Conservation (phyloP, 2,797 vertebrate species). For the Tiaroga cobitis region DNA sequence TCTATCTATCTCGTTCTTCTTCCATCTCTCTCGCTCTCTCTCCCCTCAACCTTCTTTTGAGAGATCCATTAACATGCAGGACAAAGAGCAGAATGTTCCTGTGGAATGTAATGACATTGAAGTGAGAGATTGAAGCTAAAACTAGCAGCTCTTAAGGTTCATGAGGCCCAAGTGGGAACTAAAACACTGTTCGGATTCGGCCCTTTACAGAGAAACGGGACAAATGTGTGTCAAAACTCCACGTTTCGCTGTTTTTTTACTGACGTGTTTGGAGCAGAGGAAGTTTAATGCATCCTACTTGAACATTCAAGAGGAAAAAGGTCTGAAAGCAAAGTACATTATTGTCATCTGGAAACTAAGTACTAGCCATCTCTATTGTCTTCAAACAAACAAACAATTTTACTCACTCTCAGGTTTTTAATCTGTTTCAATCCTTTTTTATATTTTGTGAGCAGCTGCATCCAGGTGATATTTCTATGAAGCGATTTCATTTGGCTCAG, state of each 20-base stretch:
- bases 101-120: constrained; percentile 35
- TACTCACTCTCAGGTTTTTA: constrained; percentile 26
- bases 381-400: constrained; percentile 38
- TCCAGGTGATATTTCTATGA: constrained; percentile 49
- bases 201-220: constrained; percentile 1
- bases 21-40: not conserved
- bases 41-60: constrained; percentile 17
- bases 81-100: constrained; percentile 39
- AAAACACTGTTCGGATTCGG: constrained; percentile 15
- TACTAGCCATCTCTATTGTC: constrained; percentile 23
- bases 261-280: constrained; percentile 6
- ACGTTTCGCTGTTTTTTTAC: not conserved
- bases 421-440: constrained; percentile 45
- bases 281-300: constrained; percentile 16
- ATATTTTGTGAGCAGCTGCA: constrained; percentile 41
- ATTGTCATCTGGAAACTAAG: not conserved
- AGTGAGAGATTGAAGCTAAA: constrained; percentile 36
- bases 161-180: constrained; percentile 36
- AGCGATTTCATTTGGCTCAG: constrained; percentile 27
- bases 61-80: constrained; percentile 39
- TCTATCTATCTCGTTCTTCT: constrained; percentile 26
- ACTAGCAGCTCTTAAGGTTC: constrained; percentile 31
- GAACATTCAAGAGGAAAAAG: constrained; percentile 1
- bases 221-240: constrained; percentile 12
- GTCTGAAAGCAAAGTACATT: not conserved